Evolutionary conservation across 35 echinoderm and acorn worm genomes (phyloP), one percentile per base, ranked within the genome.

Genomic region (Eucidaris tribuloides): DNA sequence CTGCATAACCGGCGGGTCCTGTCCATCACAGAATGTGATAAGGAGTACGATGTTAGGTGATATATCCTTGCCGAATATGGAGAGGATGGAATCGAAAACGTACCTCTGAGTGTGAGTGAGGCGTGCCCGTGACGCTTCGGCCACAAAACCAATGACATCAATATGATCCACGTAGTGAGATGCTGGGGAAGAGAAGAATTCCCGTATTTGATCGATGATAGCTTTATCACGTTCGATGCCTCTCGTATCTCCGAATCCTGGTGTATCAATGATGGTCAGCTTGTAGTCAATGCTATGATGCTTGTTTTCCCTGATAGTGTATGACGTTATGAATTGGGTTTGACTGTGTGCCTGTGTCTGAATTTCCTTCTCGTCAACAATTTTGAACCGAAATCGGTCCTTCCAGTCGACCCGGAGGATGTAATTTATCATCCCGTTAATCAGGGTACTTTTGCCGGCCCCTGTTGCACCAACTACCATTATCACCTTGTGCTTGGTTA

Each of bases 221-320:
- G 4, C 58, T 36, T 82, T 34, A 24, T 82, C 80, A 3, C 80
- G 80, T 76, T 33, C 32, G 32, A 82, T 82, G 29, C 80, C 80
- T 6, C 2, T 81, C 0, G 89, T 92, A 46, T 92, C 89, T 58
- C 89, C 89, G 56, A 92, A 92, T 32, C 89, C 89, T 17, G 89
- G 89, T 11, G 89, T 92, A 42, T 92, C 89, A 71, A 92, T 86
- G 30, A 92, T 83, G 1, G 89, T 92, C 46, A 92, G 63, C 18
- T 74, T 86, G 74, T 91, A 91, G 29, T 81, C 46, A 29, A 91
- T 42, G 6, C 33, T 20, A 49, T 39, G 65, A 22, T 55, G 32
- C 37, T 86, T 58, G 18, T 79, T 20, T 66, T 64, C 30, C 14
- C 85, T 71, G 46, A 91, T 59, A 19, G 82, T 91, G 72, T 91